Percentiles rank a stretch among this genome's conserved stretches.
Conservation (phyloP, 2,888 invertebrate genomes). For the Brachycybe producta region DNA sequence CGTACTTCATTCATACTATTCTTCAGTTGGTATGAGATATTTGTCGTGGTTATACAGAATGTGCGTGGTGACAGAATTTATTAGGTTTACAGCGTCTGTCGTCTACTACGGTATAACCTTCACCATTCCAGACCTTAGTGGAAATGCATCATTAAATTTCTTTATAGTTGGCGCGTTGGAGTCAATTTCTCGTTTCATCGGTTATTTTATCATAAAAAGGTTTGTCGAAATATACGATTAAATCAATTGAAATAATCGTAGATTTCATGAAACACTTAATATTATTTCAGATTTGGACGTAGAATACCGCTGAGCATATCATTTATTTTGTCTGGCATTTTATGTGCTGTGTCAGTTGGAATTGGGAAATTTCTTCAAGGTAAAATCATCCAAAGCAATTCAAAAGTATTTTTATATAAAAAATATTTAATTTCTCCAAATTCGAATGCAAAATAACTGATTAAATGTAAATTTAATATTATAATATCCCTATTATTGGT, state of each 20-base stretch:
- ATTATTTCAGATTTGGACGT: constrained; percentile 16
- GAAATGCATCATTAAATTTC: constrained; percentile 40
- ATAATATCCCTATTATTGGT: too few species aligned
- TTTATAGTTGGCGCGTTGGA: constrained; percentile 39
- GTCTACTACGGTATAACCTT: constrained; percentile 38
- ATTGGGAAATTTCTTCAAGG: neutral
- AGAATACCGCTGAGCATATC: constrained; percentile 11
- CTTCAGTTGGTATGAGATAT: constrained; percentile 10
- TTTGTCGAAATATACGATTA: too few species aligned
- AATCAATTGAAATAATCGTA: too few species aligned
- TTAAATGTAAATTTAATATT: too few species aligned
- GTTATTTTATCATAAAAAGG: constrained; percentile 20
- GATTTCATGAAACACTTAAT: neutral
- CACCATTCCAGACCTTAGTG: constrained; percentile 35
- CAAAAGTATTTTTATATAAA: too few species aligned
- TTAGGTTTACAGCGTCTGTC: constrained; percentile 37
- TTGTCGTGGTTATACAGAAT: too few species aligned
- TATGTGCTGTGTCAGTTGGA: constrained; percentile 9
- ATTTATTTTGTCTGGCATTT: constrained; percentile 16
- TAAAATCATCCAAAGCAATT: too few species aligned
- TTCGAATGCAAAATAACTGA: too few species aligned
- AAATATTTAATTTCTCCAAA: too few species aligned
- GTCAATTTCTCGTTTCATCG: constrained; percentile 33
- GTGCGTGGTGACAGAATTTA: neutral
- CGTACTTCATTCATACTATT: constrained; percentile 9